Conservation (phyloP, 2,888 invertebrate genomes). For the Eumacrocentrus americanus region DNA sequence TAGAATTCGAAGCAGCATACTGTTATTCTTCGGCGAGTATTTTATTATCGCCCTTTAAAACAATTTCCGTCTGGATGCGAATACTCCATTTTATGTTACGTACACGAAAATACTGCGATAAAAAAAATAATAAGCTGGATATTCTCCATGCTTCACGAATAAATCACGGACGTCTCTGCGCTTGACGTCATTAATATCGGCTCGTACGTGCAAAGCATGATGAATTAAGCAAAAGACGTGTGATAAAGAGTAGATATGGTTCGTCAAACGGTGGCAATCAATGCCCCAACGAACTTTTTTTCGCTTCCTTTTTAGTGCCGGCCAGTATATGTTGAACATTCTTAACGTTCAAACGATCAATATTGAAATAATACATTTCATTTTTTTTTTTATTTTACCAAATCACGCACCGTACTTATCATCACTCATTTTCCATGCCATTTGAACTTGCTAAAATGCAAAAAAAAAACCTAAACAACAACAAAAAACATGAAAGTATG, state of each 20-base stretch:
- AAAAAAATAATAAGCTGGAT: slow-evolving; percentile 10
- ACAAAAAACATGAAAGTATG: background rate
- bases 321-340: slow-evolving; percentile 30
- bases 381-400: background rate
- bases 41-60: slow-evolving; percentile 3
- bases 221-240: slow-evolving; percentile 43
- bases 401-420: slow-evolving; percentile 37
- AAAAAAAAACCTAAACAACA: background rate
- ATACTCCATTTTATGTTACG: slow-evolving; percentile 23
- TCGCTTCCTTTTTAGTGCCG: slow-evolving; percentile 40
- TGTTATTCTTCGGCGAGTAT: background rate
- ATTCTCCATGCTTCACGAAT: slow-evolving; percentile 25
- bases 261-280: slow-evolving; percentile 39
- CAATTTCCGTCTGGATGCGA: slow-evolving; percentile 22
- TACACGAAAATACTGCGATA: slow-evolving; percentile 12
- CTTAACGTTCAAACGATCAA: slow-evolving; percentile 21
- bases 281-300: slow-evolving; percentile 38
- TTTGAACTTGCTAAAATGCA: background rate
- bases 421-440: background rate
- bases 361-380: slow-evolving; percentile 23
- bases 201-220: slow-evolving; percentile 41
- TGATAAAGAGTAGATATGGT: slow-evolving; percentile 44
- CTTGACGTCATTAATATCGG: slow-evolving; percentile 39
- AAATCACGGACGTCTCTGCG: slow-evolving; percentile 38
- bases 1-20: slow-evolving; percentile 5